Evolutionary conservation across 2,113 vertebrate genomes (phyloP).

Genomic region (Prunella himalayana): DNA sequence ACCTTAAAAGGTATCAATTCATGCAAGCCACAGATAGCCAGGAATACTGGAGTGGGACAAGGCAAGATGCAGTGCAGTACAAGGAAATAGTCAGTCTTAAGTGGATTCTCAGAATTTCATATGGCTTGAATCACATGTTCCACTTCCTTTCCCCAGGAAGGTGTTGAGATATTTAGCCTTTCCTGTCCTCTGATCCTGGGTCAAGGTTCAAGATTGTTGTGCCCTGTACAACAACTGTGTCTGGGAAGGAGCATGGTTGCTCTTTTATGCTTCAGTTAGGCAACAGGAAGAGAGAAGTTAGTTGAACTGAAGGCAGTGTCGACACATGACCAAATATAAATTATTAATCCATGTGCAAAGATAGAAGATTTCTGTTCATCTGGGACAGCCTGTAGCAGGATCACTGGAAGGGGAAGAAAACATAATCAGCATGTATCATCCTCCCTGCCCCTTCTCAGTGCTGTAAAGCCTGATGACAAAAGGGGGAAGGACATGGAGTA

Average conservation of each 20-base stretch:
- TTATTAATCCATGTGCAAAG: background rate
- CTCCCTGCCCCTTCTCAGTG: background rate
- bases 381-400: background rate
- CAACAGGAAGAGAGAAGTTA: background rate
- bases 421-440: background rate
- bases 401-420: background rate
- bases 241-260: background rate
- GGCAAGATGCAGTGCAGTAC: background rate
- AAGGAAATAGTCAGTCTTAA: background rate
- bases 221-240: background rate
- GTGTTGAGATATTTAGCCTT: background rate
- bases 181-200: background rate
- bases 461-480: background rate
- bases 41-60: background rate
- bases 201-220: background rate
- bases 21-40: background rate
- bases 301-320: background rate
- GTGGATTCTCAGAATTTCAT: background rate
- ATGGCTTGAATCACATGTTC: background rate
- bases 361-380: background rate
- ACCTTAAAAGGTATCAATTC: background rate
- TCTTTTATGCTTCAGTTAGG: background rate
- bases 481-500: rapidly evolving
- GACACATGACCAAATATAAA: background rate
- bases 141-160: background rate